These are phyloP conservation scores for Abscondita cerata DNA, from an alignment of 2,888 invertebrate genomes.

Conservation along the genomic window DNA sequence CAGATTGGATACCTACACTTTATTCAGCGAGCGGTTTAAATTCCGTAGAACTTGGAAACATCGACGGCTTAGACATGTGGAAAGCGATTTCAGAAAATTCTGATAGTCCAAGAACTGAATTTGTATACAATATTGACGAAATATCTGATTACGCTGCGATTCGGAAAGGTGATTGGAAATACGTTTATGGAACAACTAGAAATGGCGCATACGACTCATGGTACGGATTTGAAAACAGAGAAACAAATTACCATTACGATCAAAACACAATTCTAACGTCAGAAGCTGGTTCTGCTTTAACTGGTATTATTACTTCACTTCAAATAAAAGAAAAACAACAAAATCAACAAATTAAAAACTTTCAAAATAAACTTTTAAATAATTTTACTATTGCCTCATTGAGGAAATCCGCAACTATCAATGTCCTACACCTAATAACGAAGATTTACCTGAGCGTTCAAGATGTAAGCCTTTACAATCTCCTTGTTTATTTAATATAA, in stretches of 20 bases:
- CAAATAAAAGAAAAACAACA: conserved; percentile 58
- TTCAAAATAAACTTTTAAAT: conserved; percentile 43
- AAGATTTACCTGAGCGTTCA: conserved; percentile 44
- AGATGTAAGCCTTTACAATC: conserved; percentile 52
- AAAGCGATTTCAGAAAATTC: conserved; percentile 59
- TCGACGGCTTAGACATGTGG: conserved; percentile 66
- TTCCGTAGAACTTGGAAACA: conserved; percentile 60
- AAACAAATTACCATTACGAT: conserved; percentile 55
- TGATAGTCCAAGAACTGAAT: conserved; percentile 62
- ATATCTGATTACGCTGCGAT: conserved; percentile 63
- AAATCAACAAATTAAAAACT: conserved; percentile 32
- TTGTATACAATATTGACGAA: conserved; percentile 67
- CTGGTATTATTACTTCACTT: conserved; percentile 58
- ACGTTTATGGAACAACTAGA: conserved; percentile 63
- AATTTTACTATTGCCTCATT: conserved; percentile 41
- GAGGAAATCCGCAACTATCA: conserved; percentile 49
- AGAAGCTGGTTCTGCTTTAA: conserved; percentile 58
- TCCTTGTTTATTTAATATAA: conserved; percentile 62
- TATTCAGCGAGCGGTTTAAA: conserved; percentile 64
- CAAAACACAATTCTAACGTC: conserved; percentile 58
- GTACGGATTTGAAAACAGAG: conserved; percentile 58
- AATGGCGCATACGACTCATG: conserved; percentile 56
- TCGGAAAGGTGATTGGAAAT: conserved; percentile 69
- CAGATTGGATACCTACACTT: conserved; percentile 76
- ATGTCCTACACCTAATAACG: conserved; percentile 43